Percentiles rank a stretch among this genome's conserved stretches.
Evolutionary conservation across 2,888 invertebrate genomes (phyloP).

Genomic region (Sinotaia quadrata): DNA sequence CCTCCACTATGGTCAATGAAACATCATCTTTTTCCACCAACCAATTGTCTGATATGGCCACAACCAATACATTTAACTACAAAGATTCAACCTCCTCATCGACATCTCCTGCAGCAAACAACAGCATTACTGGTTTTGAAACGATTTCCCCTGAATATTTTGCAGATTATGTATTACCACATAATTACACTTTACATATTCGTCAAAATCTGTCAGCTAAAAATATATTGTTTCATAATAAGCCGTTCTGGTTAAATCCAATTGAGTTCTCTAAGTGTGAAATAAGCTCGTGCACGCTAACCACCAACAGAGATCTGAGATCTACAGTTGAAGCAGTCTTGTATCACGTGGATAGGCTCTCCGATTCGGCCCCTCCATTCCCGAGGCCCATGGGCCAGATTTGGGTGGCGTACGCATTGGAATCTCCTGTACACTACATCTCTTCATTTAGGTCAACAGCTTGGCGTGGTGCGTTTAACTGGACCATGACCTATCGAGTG

Average conservation of each 20-base stretch:
- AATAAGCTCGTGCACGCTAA: neutral
- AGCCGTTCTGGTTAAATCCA: neutral
- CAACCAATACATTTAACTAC: too few species aligned
- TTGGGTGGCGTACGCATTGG: slow-evolving; percentile 36
- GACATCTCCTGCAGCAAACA: too few species aligned
- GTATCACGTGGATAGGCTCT: neutral
- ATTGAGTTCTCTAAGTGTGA: neutral
- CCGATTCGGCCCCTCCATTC: neutral
- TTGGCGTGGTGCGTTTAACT: slow-evolving; percentile 28
- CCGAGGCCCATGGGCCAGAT: slow-evolving; percentile 23
- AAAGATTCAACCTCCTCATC: too few species aligned
- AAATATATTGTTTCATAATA: neutral
- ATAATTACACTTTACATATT: too few species aligned
- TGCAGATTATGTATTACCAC: too few species aligned
- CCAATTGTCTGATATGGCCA: too few species aligned
- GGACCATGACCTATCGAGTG: slow-evolving; percentile 32
- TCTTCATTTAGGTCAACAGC: neutral
- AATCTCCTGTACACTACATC: slow-evolving; percentile 9
- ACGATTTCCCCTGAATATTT: too few species aligned
- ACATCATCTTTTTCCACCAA: too few species aligned
- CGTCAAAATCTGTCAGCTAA: neutral
- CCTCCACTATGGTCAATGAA: too few species aligned
- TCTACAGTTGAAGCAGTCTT: neutral
- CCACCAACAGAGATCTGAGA: neutral
- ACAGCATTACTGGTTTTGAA: too few species aligned